Evolutionary conservation across 2,113 vertebrate species (phyloP).

Genomic region (Xiphias gladius): DNA sequence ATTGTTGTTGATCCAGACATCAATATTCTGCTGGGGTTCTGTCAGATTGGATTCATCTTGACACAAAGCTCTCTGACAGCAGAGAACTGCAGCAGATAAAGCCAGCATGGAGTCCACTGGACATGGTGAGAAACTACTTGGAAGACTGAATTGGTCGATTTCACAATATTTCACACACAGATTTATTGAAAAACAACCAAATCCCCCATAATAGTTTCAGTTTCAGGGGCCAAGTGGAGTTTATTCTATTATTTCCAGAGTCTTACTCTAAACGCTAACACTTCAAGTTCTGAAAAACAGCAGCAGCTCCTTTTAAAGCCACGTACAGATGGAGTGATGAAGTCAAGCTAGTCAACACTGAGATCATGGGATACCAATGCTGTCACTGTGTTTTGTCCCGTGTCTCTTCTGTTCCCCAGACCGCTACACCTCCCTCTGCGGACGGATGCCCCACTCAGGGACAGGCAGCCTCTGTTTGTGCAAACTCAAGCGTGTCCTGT

Average conservation of each 20-base stretch:
- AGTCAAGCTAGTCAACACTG: slow-evolving; percentile 29
- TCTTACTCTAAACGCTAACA: not conserved
- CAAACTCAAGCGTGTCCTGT: slow-evolving; percentile 81
- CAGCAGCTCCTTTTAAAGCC: slow-evolving; percentile 12
- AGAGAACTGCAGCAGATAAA: slow-evolving; percentile 42
- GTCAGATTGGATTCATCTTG: slow-evolving; percentile 58
- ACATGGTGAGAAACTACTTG: slow-evolving; percentile 42
- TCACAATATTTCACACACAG: slow-evolving; percentile 54
- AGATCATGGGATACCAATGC: slow-evolving; percentile 49
- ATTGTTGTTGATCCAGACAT: slow-evolving; percentile 71
- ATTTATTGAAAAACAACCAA: slow-evolving; percentile 43
- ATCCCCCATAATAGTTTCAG: slow-evolving; percentile 10
- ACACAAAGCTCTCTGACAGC: slow-evolving; percentile 43
- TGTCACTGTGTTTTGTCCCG: slow-evolving; percentile 59
- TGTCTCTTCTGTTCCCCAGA: slow-evolving; percentile 44
- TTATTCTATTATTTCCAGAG: not conserved
- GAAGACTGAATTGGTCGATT: slow-evolving; percentile 44
- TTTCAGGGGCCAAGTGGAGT: slow-evolving; percentile 13
- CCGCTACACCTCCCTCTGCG: slow-evolving; percentile 51
- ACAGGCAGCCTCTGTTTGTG: slow-evolving; percentile 83
- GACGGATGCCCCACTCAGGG: slow-evolving; percentile 61
- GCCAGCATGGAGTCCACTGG: slow-evolving; percentile 45
- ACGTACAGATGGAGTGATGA: slow-evolving; percentile 16
- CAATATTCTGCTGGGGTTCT: slow-evolving; percentile 54
- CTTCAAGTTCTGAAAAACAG: slow-evolving; percentile 9